Percentiles rank a stretch among this genome's conserved stretches.
phyloP scores from a whole-genome alignment of 2,797 vertebrate species.

The Staurois parvus region DNA sequence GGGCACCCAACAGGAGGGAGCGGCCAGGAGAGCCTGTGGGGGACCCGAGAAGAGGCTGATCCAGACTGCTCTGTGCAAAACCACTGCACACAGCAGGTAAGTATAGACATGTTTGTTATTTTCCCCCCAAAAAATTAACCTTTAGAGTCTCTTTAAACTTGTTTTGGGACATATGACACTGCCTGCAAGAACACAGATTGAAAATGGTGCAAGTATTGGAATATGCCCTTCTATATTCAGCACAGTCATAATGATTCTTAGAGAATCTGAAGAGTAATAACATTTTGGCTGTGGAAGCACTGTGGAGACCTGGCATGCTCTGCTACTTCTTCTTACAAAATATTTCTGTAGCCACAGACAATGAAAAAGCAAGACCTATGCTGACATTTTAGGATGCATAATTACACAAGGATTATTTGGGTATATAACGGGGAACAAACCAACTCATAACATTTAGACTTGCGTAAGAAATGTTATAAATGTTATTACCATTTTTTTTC shows the following conservation, averaged over 20 bases:
- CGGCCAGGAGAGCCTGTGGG: too few relatives aligned
- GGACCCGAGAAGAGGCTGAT: too few relatives aligned
- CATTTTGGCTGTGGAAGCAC: neutral
- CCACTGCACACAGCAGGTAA: too few relatives aligned
- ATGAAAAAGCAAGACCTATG: constrained; percentile 1
- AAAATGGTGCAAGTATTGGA: too few relatives aligned
- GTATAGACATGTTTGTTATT: too few relatives aligned
- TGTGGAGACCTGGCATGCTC: neutral
- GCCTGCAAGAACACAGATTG: too few relatives aligned
- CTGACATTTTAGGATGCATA: constrained; percentile 6
- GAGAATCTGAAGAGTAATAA: neutral
- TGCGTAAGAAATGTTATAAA: neutral
- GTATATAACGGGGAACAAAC: neutral
- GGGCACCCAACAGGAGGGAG: too few relatives aligned
- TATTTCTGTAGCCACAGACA: neutral
- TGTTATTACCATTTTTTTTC: neutral
- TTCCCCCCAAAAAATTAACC: too few relatives aligned
- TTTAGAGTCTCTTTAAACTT: too few relatives aligned
- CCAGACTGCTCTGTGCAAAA: too few relatives aligned
- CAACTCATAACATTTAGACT: too few relatives aligned
- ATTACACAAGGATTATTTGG: constrained; percentile 13
- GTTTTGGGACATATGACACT: too few relatives aligned
- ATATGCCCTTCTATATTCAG: neutral
- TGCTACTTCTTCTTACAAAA: neutral
- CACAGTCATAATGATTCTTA: neutral